phyloP scores from a whole-genome alignment of 2,113 vertebrate species.

The Alethe diademata region DNA sequence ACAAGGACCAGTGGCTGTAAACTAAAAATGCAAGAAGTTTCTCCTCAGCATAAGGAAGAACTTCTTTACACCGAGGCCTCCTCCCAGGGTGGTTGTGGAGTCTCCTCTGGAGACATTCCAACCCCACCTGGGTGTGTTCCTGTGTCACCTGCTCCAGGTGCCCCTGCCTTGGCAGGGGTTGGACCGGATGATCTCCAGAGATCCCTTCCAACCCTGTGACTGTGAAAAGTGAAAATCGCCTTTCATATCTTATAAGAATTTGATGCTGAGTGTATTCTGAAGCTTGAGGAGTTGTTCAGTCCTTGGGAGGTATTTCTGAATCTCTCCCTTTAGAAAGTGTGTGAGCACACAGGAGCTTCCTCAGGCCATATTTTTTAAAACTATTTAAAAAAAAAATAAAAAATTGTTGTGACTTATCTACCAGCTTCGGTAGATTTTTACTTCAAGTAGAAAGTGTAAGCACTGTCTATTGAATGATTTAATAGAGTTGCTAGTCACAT shows the following conservation, averaged over 20 bases:
- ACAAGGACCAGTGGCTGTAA: background rate
- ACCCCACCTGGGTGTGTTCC: rapidly evolving
- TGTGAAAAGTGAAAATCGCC: background rate
- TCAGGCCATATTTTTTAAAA: background rate
- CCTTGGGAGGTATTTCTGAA: background rate
- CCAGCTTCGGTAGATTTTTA: background rate
- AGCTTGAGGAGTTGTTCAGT: background rate
- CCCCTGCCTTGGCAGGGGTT: background rate
- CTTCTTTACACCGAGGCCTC: background rate
- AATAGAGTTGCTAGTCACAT: background rate
- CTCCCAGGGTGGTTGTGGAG: rapidly evolving
- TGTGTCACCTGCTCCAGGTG: background rate
- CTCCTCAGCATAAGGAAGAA: background rate
- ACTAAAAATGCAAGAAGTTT: background rate
- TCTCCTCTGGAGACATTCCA: background rate
- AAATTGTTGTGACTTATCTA: rapidly evolving
- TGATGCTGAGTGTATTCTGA: background rate
- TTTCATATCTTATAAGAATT: rapidly evolving
- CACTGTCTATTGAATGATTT: rapidly evolving
- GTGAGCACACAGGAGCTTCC: background rate
- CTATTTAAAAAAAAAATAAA: background rate
- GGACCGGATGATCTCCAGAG: no score
- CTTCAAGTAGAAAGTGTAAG: background rate
- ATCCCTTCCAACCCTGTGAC: background rate
- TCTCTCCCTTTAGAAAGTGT: background rate